Conservation (phyloP, 1,140 invertebrate species). For the Psilanteris sp. region DNA sequence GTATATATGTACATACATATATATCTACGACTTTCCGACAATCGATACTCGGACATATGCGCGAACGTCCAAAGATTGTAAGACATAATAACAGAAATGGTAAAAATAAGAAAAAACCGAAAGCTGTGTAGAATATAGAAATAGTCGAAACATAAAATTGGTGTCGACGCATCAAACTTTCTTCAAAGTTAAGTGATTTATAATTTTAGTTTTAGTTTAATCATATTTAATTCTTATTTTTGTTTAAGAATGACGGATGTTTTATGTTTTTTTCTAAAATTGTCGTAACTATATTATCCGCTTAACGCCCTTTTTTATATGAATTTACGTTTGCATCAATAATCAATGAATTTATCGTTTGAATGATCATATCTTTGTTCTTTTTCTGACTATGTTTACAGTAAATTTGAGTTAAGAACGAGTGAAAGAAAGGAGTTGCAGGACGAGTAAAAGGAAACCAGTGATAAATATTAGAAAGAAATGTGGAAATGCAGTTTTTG, state of each 20-base stretch:
- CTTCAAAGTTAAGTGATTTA: slow-evolving; percentile 72
- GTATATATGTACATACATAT: too few relatives aligned
- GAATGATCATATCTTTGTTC: slow-evolving; percentile 42
- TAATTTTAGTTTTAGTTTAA: slow-evolving; percentile 54
- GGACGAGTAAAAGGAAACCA: slow-evolving; percentile 63
- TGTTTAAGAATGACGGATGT: slow-evolving; percentile 57
- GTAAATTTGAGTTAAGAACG: slow-evolving; percentile 61
- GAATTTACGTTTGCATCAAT: slow-evolving; percentile 52
- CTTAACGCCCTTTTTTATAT: slow-evolving; percentile 63
- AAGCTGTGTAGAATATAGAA: not conserved
- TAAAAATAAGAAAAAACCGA: slow-evolving; percentile 14
- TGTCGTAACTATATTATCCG: slow-evolving; percentile 62
- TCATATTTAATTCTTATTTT: slow-evolving; percentile 33
- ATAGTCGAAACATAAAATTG: slow-evolving; percentile 9
- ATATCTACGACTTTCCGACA: slow-evolving; percentile 13
- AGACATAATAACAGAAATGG: slow-evolving; percentile 21
- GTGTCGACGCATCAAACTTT: slow-evolving; percentile 71
- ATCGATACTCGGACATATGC: slow-evolving; percentile 14
- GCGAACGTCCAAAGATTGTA: slow-evolving; percentile 13
- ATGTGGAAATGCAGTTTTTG: slow-evolving; percentile 62
- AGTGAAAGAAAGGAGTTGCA: slow-evolving; percentile 62
- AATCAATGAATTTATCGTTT: slow-evolving; percentile 52
- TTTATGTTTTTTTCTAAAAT: slow-evolving; percentile 61
- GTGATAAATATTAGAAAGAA: slow-evolving; percentile 63
- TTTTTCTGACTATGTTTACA: slow-evolving; percentile 56